Evolutionary conservation across 2,888 invertebrate genomes (phyloP).

Genomic region (Lysandra coridon): DNA sequence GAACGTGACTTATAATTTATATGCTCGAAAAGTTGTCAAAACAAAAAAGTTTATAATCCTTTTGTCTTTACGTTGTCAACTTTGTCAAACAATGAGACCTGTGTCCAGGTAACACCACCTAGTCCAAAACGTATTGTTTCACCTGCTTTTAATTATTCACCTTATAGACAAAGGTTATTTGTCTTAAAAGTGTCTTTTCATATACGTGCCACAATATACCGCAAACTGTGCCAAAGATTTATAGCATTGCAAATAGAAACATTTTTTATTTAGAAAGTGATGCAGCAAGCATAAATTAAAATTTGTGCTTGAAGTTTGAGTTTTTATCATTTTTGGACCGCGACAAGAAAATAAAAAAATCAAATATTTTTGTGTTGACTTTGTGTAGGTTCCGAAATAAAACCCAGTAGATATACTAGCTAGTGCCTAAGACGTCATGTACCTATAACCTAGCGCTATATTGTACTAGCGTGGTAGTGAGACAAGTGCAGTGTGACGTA

Average conservation of each 20-base stretch:
- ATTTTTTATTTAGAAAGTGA: constrained; percentile 12
- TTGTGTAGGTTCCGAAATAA: neutral
- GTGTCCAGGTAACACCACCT: constrained; percentile 27
- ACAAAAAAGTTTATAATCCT: neutral
- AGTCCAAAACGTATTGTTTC: constrained; percentile 15
- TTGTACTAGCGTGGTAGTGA: neutral
- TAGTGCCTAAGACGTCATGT: neutral
- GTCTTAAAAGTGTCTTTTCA: constrained; percentile 13
- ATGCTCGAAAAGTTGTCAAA: neutral
- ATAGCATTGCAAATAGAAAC: neutral
- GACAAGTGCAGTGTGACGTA: neutral
- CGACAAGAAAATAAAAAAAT: neutral
- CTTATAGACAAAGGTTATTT: neutral
- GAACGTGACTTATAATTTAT: neutral
- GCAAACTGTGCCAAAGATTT: neutral
- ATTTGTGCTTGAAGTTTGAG: neutral
- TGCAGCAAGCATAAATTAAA: neutral
- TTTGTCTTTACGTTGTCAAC: neutral
- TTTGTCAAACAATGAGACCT: neutral
- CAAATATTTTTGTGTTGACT: neutral
- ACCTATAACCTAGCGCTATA: too few species aligned
- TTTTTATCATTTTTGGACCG: neutral
- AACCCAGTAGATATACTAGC: neutral
- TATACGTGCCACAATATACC: neutral
- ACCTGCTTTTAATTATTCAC: constrained; percentile 22